phyloP scores from a whole-genome alignment of 2,113 vertebrate species.

The Pristiophorus japonicus region DNA sequence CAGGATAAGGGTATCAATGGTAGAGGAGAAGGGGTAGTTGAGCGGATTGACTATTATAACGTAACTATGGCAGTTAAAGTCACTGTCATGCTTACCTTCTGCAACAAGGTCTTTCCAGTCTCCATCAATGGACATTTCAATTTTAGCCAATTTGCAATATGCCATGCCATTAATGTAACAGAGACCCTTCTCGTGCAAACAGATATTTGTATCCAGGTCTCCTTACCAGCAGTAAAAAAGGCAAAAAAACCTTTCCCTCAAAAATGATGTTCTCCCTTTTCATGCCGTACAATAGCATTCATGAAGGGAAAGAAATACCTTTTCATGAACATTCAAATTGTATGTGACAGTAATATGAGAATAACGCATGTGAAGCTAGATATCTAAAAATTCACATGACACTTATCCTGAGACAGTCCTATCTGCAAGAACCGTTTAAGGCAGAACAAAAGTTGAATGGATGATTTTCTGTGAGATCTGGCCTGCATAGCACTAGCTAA shows the following conservation, averaged over 20 bases:
- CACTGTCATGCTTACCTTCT: not conserved
- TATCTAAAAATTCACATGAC: not conserved
- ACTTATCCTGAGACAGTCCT: not conserved
- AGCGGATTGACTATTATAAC: not conserved
- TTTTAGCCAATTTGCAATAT: not conserved
- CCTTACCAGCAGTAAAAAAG: not conserved
- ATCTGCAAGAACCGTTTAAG: not conserved
- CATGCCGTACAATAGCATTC: not conserved
- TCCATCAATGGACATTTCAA: not conserved
- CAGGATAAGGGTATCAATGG: not conserved
- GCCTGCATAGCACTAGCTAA: not conserved
- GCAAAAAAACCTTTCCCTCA: not conserved
- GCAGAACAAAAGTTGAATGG: not conserved
- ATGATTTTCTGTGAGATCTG: not conserved
- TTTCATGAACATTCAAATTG: not conserved
- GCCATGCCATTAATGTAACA: not conserved
- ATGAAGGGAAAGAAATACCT: not conserved
- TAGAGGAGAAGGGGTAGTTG: not conserved
- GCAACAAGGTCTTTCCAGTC: not conserved
- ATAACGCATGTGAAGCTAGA: not conserved
- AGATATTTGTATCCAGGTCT: not conserved
- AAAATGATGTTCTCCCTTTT: not conserved
- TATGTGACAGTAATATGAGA: not conserved
- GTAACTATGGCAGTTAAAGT: not conserved
- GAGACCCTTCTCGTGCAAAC: not conserved